Base-by-base conservation (phyloP, 2,797 vertebrate species). In the Anniella stebbinsi region DNA sequence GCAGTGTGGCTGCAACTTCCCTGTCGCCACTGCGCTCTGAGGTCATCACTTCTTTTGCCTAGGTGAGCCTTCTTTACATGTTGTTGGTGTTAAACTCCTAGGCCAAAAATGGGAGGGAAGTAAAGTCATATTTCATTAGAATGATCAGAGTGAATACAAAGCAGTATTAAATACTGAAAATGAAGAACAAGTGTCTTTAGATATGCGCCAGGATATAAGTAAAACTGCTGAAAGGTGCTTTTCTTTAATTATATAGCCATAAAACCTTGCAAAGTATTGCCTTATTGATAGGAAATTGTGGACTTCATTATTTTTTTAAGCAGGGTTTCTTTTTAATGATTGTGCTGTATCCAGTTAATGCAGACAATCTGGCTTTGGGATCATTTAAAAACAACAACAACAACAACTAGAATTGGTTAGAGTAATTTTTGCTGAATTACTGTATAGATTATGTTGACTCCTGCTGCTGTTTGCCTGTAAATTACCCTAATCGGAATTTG, bases 401-500 rank as follows among this genome's bases (percentile, higher is more conserved):
- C n/a, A n/a, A n/a, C n/a, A n/a, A 15, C 45, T 30, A 80, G 41
- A 82, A 82, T 57, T 88, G 30, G 36, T 60, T 57, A 75, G 48
- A 48, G 72, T 66, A 57, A 30, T 88, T 88, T 88, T 25, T 48
- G 41, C 15, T 60, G 36, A 82, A 82, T 73, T 82, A 51, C 78
- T 88, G 51, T 73, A 82, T 63, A 82, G 67, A 88, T 88, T 82
- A 54, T 69, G 76, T 78, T 67, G 41, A 87, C 60, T n/a, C n/a
- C n/a, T 67, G 33, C 51, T 69, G 63, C 66, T 45, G 51, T 82
- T 82, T 73, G 69, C 38, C 36, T 82, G 28, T 73, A 82, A 82
- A 73, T 88, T 88, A 81, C 36, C 17, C 80, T 82, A 75, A 88
- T 82, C 67, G 82, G 54, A 23, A 73, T 88, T 82, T 88, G 67